phyloP scores from a whole-genome alignment of 2,888 invertebrate species.

The Graphium colonna region DNA sequence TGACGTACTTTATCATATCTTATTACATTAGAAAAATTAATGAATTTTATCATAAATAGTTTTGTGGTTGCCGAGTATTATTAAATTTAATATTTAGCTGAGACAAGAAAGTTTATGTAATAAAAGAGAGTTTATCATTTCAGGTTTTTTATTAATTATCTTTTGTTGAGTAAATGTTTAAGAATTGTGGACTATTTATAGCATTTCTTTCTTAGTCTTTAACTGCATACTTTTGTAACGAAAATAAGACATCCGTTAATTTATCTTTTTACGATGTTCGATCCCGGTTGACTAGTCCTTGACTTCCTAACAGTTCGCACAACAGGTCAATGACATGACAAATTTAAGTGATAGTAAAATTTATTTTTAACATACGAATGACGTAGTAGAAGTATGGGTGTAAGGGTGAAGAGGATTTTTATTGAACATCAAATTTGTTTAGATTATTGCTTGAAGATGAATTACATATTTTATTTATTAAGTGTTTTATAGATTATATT shows the following conservation, averaged over 20 bases:
- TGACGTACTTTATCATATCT: no score
- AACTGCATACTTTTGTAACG: not conserved
- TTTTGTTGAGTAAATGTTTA: not conserved
- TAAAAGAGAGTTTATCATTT: not conserved
- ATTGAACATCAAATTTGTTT: no score
- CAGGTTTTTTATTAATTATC: not conserved
- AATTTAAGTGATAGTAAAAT: conserved; percentile 3
- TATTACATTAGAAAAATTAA: no score
- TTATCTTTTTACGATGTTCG: not conserved
- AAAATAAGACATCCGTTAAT: not conserved
- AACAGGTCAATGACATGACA: conserved; percentile 16
- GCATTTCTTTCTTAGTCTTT: not conserved
- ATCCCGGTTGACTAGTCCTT: conserved; percentile 8
- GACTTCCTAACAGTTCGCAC: conserved; percentile 14
- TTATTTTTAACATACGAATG: no score
- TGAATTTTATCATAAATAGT: no score
- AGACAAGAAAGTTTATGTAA: not conserved
- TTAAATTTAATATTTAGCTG: no score
- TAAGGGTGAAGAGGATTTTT: no score
- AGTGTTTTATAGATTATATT: no score
- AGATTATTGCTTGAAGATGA: no score
- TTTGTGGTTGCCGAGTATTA: no score
- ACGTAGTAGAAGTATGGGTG: no score
- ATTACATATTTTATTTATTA: no score
- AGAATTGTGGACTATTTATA: not conserved